Conservation (phyloP, 2,113 vertebrate genomes). For the Pseudolaguvia tuberculata region DNA sequence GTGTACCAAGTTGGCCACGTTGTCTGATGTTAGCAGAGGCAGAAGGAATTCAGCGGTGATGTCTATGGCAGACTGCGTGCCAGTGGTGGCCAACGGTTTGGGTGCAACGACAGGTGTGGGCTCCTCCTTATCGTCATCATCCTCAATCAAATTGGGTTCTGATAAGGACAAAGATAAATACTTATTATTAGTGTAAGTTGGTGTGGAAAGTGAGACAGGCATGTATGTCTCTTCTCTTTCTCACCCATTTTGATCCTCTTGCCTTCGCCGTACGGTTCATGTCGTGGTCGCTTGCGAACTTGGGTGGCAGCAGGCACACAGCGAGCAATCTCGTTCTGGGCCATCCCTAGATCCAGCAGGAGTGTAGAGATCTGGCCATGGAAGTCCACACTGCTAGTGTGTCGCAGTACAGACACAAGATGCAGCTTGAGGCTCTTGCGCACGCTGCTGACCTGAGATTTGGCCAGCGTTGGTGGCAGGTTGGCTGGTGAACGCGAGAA, state of each 20-base stretch:
- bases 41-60: slow-evolving; percentile 85
- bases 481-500: slow-evolving; percentile 71
- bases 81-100: slow-evolving; percentile 66
- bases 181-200: not conserved
- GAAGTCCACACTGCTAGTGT: slow-evolving; percentile 84
- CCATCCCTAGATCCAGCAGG: slow-evolving; percentile 87
- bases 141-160: slow-evolving; percentile 82
- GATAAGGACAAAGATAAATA: not conserved
- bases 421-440: slow-evolving; percentile 93
- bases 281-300: slow-evolving; percentile 76
- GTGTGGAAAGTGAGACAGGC: too few relatives aligned
- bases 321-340: slow-evolving; percentile 82
- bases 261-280: slow-evolving; percentile 73
- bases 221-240: slow-evolving; percentile 8
- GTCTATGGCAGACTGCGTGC: slow-evolving; percentile 80
- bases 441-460: slow-evolving; percentile 95
- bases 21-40: slow-evolving; percentile 79
- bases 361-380: slow-evolving; percentile 88
- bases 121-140: slow-evolving; percentile 92
- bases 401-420: slow-evolving; percentile 81
- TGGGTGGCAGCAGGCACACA: slow-evolving; percentile 75
- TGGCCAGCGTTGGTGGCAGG: slow-evolving; percentile 86
- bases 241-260: slow-evolving; percentile 91
- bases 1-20: slow-evolving; percentile 87
- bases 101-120: slow-evolving; percentile 53